Base-by-base conservation (phyloP, 2,797 vertebrate species). In the Protonibea diacanthus region DNA sequence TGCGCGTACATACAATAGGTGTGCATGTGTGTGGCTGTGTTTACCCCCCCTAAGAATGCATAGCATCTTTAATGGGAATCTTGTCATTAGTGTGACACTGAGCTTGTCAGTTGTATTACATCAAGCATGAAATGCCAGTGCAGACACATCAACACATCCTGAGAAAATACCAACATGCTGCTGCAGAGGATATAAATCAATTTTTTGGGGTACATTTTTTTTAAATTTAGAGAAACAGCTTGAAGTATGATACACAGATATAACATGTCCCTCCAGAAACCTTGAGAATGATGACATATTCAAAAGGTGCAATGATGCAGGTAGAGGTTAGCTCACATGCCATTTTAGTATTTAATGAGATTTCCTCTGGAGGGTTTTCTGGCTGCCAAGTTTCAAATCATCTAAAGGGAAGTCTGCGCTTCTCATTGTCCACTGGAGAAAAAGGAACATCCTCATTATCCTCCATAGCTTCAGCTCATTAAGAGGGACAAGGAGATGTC, bases 271-370 rank as follows among this genome's bases (percentile, higher is more conserved):
- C 59, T 29, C 74, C 64, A 66, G 64, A 75, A 84, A 78, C 74
- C 80, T 74, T 38, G 44, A 78, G 80, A 81, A 79, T 83, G 62
- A 84, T 82, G 74, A 86, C 71, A 87, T 84, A 86, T 90, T 88
- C 69, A 83, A 82, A 90, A 83, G 72, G 76, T 74, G 73, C 82
- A 84, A 67, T 61, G 82, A 89, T 90, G 90, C 86, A 91, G 87
- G 88, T 90, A 80, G 83, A 86, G 90, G 88, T 91, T 90, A 76
- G 80, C 77, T 81, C 23, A 70, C 67, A 74, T 77, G 82, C 70
- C 88, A 83, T 87, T 90, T 83, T 85, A 79, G 83, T 69, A 76
- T 87, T 85, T 94, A 94, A 95, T 94, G 91, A 95, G 94, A 92
- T 90, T 89, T 92, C 86, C 77, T 90, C 86, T 82, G 79, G 87